phyloP scores from a whole-genome alignment of 2,113 vertebrate genomes.

The Microcebus tavaratra region DNA sequence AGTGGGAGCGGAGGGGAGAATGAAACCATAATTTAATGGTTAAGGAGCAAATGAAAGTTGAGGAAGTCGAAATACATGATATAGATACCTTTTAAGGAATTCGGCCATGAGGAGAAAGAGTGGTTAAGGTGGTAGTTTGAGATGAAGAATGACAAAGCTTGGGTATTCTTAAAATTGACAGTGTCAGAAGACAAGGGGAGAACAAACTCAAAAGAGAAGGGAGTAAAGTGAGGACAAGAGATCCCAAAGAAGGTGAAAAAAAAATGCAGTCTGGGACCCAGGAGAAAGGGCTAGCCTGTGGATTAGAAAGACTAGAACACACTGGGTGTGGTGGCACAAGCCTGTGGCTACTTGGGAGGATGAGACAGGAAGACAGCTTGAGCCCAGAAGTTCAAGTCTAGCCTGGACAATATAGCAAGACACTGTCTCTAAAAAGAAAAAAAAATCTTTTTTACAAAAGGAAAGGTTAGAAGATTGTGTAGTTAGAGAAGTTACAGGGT shows the following conservation, averaged over 20 bases:
- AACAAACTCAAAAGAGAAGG: not conserved
- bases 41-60: not conserved
- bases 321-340: not conserved
- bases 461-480: not conserved
- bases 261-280: not conserved
- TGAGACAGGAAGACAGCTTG: not conserved
- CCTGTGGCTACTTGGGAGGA: not conserved
- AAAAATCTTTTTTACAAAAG: not conserved
- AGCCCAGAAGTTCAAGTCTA: not conserved
- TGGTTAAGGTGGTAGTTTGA: not conserved
- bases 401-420: not conserved
- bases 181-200: not conserved
- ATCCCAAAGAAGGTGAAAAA: not conserved
- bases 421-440: not conserved
- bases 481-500: not conserved
- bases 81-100: not conserved
- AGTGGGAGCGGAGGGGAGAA: not conserved
- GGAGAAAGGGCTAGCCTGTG: not conserved
- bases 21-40: not conserved
- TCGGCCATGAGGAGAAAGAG: not conserved
- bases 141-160: not conserved
- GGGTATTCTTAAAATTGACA: not conserved
- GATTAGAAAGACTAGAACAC: not conserved
- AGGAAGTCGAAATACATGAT: constrained; percentile 11
- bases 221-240: not conserved